These are phyloP conservation scores for Petrocephalus sullivani DNA, from an alignment of 2,797 vertebrate species.

Conservation along the genomic window DNA sequence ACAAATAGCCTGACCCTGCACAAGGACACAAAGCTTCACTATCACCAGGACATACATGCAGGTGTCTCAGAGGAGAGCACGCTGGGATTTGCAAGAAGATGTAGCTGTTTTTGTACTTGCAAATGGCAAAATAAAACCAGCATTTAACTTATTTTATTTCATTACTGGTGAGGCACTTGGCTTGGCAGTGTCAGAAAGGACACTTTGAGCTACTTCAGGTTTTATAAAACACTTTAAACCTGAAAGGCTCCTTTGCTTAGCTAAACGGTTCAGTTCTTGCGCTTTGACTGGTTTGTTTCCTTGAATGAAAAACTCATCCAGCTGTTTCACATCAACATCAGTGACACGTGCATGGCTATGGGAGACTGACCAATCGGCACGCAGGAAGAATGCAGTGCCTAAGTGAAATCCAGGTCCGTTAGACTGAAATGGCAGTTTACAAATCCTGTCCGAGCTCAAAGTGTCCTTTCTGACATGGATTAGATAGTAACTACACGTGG, in stretches of 20 bases:
- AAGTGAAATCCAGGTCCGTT: neutral
- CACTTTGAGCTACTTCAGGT: neutral
- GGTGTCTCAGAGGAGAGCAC: too few relatives aligned
- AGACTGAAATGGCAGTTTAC: neutral
- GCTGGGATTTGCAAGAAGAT: neutral
- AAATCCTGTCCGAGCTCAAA: neutral
- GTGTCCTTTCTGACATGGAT: neutral
- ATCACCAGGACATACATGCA: too few relatives aligned
- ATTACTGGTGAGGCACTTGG: neutral
- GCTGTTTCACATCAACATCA: too few relatives aligned
- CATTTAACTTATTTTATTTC: neutral
- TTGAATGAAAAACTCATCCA: too few relatives aligned
- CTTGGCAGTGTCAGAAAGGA: neutral
- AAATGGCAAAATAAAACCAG: neutral
- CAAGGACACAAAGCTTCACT: neutral
- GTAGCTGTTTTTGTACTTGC: neutral
- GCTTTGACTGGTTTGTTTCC: too few relatives aligned
- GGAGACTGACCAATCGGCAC: neutral
- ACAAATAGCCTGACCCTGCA: neutral
- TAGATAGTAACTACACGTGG: neutral
- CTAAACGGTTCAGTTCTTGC: too few relatives aligned
- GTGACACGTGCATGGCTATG: too few relatives aligned
- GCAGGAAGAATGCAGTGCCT: neutral
- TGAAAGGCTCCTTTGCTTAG: too few relatives aligned
- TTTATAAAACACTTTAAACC: neutral